Evolutionary conservation across 2,888 invertebrate genomes (phyloP), one percentile per base, ranked within the genome.

Genomic region (Osmoderma eremita): DNA sequence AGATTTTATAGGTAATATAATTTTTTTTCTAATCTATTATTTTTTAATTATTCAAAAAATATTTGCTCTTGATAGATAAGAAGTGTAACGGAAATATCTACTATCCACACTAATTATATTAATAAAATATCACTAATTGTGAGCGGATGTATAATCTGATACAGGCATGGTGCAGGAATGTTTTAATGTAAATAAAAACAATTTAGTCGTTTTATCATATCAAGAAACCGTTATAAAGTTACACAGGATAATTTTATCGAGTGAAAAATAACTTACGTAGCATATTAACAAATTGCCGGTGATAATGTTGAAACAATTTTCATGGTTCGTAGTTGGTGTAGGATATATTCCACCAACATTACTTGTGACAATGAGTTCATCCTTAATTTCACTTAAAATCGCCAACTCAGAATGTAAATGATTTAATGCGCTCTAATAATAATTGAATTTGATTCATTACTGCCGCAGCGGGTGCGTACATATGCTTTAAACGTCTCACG

Each of bases 391-490:
- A 63, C 51, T 63, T 63, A 63, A 63, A 53, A 63, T 63, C 63
- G 63, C 63, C 63, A 63, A 63, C 63, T 63, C 63, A 63, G 51
- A 63, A 63, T 53, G 63, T 63, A 63, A 53, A 53, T 51, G 53
- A 53, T 53, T 63, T 53, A 63, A 63, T 63, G 51, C 38, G 51
- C 15, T 63, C 42, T 51, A 53, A 36, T 61, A 48, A 48, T 18
- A 61, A 61, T 45, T 61, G 58, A 61, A 61, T 30, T 61, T 61
- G 58, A 61, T 61, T 61, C 58, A 61, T 61, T 61, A 61, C 45
- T 61, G 36, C 42, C 30, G 30, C 8, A 30, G 10, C 10, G 30
- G 6, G 30, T 5, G 1, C 6, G 10, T n/a, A 30, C 5, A 5
- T 24, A 5, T 24, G 24, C 6, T 30, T 30, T 4, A 30, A 3